Evolutionary conservation across 1,140 invertebrate species (phyloP).

Genomic region (Calephelis virginiensis): DNA sequence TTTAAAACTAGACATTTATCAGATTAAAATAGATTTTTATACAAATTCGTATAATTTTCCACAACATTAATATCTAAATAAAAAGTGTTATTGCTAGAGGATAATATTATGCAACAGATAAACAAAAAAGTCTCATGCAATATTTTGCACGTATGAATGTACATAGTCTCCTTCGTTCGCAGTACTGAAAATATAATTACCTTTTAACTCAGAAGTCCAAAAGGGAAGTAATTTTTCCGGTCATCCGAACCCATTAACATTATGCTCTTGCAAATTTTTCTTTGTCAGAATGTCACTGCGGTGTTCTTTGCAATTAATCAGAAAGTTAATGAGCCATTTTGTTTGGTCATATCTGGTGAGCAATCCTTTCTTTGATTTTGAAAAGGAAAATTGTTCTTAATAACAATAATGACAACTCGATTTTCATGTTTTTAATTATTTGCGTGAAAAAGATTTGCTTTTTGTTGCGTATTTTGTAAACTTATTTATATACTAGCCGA

Average conservation of each 20-base stretch:
- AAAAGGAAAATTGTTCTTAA: slow-evolving; percentile 14
- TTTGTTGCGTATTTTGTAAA: too few relatives aligned
- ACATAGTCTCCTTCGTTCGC: not conserved
- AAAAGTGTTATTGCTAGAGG: too few relatives aligned
- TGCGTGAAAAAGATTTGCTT: too few relatives aligned
- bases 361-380: slow-evolving; percentile 59
- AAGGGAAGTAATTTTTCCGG: slow-evolving; percentile 28
- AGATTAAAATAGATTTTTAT: too few relatives aligned
- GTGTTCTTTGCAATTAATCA: slow-evolving; percentile 71
- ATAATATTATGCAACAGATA: too few relatives aligned
- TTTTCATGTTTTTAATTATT: not conserved
- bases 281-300: slow-evolving; percentile 63
- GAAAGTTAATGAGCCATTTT: slow-evolving; percentile 72
- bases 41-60: too few relatives aligned
- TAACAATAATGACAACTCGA: not conserved
- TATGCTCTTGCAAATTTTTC: slow-evolving; percentile 51
- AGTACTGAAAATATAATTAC: not conserved
- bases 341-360: slow-evolving; percentile 69
- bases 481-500: too few relatives aligned
- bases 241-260: slow-evolving; percentile 35
- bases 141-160: too few relatives aligned
- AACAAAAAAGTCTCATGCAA: too few relatives aligned
- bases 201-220: slow-evolving; percentile 28
- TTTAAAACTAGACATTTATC: too few relatives aligned
- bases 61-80: too few relatives aligned